These are phyloP conservation scores for Acleris sparsana DNA, from an alignment of 2,888 invertebrate genomes.

Conservation along the genomic window DNA sequence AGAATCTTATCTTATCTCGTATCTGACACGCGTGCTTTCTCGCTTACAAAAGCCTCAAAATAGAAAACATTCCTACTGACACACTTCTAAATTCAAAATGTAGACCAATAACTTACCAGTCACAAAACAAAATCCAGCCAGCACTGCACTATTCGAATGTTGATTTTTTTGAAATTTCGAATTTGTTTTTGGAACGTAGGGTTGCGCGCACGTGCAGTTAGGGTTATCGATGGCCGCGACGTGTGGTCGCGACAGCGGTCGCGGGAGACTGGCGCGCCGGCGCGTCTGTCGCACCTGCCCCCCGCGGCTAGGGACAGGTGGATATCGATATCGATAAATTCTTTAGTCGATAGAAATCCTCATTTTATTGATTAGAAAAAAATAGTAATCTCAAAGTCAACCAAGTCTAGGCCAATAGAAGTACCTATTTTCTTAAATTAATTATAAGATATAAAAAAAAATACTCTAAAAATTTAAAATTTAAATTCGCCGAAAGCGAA, in stretches of 20 bases:
- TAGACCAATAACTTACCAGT: slow-evolving; percentile 17
- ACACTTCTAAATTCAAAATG: slow-evolving; percentile 14
- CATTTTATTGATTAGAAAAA: too few species aligned
- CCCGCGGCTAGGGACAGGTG: slow-evolving; percentile 66
- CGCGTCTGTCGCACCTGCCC: slow-evolving; percentile 76
- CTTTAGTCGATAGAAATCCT: too few species aligned
- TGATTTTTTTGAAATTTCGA: slow-evolving; percentile 36
- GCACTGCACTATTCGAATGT: slow-evolving; percentile 33
- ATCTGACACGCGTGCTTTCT: slow-evolving; percentile 6
- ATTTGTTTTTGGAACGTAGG: slow-evolving; percentile 69
- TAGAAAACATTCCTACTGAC: slow-evolving; percentile 33
- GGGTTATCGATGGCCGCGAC: slow-evolving; percentile 59
- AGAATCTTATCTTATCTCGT: slow-evolving; percentile 22
- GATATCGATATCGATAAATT: slow-evolving; percentile 74
- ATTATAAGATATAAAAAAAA: too few species aligned
- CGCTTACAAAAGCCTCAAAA: slow-evolving; percentile 4
- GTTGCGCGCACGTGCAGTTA: slow-evolving; percentile 78
- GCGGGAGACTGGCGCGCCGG: slow-evolving; percentile 81
- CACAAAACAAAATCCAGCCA: slow-evolving; percentile 15
- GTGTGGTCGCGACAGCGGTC: slow-evolving; percentile 67
- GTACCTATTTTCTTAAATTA: too few species aligned
- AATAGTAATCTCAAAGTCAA: too few species aligned
- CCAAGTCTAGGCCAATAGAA: too few species aligned
- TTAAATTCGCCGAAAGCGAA: too few species aligned
- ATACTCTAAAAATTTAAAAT: too few species aligned